Conservation (phyloP, 2,113 vertebrate species). For the Rhinolophus ferrumequinum region DNA sequence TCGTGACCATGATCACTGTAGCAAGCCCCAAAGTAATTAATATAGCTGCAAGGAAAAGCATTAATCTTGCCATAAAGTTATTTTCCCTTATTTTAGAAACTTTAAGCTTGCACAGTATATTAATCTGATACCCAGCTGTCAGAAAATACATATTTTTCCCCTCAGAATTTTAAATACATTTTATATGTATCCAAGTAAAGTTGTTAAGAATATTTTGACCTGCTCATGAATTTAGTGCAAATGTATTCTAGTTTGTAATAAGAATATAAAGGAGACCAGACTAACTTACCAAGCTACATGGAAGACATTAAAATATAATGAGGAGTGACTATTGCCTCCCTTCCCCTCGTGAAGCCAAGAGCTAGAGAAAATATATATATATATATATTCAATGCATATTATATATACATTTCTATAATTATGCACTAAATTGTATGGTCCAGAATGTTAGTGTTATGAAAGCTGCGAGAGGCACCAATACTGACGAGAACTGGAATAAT, state of each 20-base stretch:
- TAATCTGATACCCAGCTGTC: background rate
- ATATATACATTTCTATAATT: background rate
- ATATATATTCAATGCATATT: background rate
- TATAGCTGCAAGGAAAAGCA: slow-evolving; percentile 53
- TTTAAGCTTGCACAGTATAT: background rate
- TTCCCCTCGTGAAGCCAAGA: background rate
- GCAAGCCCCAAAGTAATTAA: slow-evolving; percentile 64
- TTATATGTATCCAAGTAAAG: background rate
- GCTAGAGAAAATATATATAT: background rate
- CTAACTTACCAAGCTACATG: background rate
- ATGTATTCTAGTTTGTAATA: background rate
- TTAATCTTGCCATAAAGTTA: slow-evolving; percentile 35
- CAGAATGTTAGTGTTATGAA: background rate
- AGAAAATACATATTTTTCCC: background rate
- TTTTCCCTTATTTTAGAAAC: background rate
- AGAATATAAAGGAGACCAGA: background rate
- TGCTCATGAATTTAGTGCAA: background rate
- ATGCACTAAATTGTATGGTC: background rate
- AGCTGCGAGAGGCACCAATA: background rate
- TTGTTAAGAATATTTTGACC: background rate
- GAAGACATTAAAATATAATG: background rate
- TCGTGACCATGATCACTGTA: slow-evolving; percentile 34
- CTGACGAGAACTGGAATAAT: background rate
- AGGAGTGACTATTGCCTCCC: background rate
- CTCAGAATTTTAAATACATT: background rate